phyloP scores from a whole-genome alignment of 2,113 vertebrate genomes.

The Oophaga pumilio region DNA sequence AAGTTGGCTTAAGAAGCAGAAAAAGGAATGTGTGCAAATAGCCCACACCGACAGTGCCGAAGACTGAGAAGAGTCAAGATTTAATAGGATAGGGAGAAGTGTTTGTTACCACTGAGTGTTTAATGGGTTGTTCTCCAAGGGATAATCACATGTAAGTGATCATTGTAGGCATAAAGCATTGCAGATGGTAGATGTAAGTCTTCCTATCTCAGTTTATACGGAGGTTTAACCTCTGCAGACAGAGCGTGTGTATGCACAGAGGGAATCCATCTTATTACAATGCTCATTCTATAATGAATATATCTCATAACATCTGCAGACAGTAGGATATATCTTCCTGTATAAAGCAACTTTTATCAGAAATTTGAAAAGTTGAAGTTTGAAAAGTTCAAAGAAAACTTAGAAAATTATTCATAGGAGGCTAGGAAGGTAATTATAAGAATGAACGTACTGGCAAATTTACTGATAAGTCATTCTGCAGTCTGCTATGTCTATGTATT shows the following conservation, averaged over 20 bases:
- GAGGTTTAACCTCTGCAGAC: neutral
- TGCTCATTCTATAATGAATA: neutral
- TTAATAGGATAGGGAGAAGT: constrained; percentile 24
- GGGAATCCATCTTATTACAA: neutral
- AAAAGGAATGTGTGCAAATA: constrained; percentile 35
- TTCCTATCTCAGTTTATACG: neutral
- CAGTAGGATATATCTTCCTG: neutral
- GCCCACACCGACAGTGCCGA: neutral
- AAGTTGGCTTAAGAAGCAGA: constrained; percentile 25
- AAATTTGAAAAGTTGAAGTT: too few species aligned
- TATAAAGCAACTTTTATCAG: too few species aligned
- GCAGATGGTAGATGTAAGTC: constrained; percentile 20
- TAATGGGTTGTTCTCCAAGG: constrained; percentile 26
- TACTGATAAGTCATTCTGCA: too few species aligned
- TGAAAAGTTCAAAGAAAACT: neutral
- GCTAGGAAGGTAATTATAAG: too few species aligned
- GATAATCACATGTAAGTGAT: constrained; percentile 13
- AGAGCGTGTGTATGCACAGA: neutral
- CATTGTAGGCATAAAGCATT: neutral
- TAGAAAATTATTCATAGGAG: too few species aligned
- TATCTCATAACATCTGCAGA: neutral
- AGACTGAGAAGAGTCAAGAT: neutral
- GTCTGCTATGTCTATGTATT: too few species aligned
- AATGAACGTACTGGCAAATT: too few species aligned
- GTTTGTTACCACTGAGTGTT: constrained; percentile 14